Conservation (phyloP, 2,797 vertebrate species). For the Poeciliopsis turneri region DNA sequence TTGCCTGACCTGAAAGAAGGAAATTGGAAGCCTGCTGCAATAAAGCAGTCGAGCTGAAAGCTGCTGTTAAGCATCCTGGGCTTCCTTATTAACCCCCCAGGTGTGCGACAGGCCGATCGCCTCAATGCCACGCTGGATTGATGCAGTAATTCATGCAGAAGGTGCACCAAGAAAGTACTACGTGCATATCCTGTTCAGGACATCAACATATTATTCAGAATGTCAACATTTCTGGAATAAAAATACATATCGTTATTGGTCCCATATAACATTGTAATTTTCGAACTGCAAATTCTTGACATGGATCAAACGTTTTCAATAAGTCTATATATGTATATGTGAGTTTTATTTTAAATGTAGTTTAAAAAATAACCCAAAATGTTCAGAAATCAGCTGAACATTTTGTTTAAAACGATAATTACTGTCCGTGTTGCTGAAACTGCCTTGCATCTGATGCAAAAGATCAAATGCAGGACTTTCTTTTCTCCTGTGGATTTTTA, state of each 20-base stretch:
- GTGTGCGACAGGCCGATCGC: not conserved
- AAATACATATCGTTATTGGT: not conserved
- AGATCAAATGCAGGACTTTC: not conserved
- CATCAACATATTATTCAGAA: not conserved
- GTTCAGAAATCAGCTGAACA: not conserved
- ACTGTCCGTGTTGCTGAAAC: slow-evolving; percentile 62
- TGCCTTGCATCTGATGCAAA: not conserved
- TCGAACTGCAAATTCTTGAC: not conserved
- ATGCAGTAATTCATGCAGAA: not conserved
- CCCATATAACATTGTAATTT: not conserved
- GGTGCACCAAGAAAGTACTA: too few species aligned
- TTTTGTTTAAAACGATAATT: not conserved
- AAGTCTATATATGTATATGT: not conserved
- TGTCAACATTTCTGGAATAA: not conserved
- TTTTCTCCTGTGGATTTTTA: not conserved
- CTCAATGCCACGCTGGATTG: not conserved
- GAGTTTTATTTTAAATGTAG: not conserved
- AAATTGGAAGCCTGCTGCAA: not conserved
- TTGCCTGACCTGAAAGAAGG: not conserved
- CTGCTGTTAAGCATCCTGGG: not conserved
- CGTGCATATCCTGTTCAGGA: not conserved
- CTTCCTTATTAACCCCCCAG: not conserved
- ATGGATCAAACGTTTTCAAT: not conserved
- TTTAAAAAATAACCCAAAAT: not conserved
- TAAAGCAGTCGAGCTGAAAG: not conserved